These are phyloP conservation scores for Ophioninae sp. DNA, from an alignment of 2,888 invertebrate genomes.

Conservation along the genomic window DNA sequence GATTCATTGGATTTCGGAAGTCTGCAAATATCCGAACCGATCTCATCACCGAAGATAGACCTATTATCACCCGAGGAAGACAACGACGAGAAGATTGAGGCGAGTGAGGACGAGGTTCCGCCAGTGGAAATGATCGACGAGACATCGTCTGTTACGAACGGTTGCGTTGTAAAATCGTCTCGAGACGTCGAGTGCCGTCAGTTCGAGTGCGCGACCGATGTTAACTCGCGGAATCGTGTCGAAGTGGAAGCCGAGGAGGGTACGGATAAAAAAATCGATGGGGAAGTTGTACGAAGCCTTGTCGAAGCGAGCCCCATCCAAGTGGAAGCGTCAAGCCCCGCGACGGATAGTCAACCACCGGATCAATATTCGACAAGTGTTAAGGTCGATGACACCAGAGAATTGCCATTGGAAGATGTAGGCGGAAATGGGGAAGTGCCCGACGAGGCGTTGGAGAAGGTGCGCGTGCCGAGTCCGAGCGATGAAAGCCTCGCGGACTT, in stretches of 20 bases:
- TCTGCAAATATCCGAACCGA: slow-evolving; percentile 13
- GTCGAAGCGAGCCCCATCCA: slow-evolving; percentile 2
- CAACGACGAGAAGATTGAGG: not conserved
- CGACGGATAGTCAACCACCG: not conserved
- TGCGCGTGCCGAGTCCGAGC: not conserved
- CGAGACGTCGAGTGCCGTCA: slow-evolving; percentile 11
- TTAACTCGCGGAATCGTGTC: slow-evolving; percentile 27
- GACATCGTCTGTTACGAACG: not conserved
- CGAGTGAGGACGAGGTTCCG: not conserved
- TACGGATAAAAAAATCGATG: slow-evolving; percentile 1
- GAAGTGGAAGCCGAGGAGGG: slow-evolving; percentile 10
- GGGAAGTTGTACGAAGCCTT: not conserved
- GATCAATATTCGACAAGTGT: slow-evolving; percentile 27
- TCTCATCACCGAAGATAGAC: slow-evolving; percentile 25
- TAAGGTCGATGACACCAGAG: slow-evolving; percentile 34
- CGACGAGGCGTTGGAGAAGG: not conserved
- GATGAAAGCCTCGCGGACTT: slow-evolving; percentile 9
- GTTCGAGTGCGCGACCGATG: slow-evolving; percentile 11
- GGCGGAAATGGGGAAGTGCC: not conserved
- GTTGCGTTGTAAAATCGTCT: not conserved
- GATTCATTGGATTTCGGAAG: slow-evolving; percentile 45
- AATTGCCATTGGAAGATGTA: slow-evolving; percentile 1
- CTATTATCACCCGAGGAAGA: not conserved
- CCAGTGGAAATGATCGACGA: slow-evolving; percentile 1
- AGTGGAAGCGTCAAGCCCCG: slow-evolving; percentile 2